phyloP scores from a whole-genome alignment of 2,888 invertebrate species.

The Spilarctia lutea region DNA sequence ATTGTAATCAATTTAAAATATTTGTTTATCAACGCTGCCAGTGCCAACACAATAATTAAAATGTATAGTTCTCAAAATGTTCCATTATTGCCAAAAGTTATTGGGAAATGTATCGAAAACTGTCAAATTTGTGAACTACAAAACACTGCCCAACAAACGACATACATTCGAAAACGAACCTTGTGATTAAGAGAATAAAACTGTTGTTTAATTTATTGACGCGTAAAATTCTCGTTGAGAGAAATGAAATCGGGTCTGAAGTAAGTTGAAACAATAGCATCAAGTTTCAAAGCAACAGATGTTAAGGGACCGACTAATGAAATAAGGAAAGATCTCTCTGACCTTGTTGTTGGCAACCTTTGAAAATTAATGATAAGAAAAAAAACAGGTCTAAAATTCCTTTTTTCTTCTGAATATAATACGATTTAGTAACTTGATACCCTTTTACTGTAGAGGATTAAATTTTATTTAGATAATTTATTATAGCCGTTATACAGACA shows the following conservation, averaged over 20 bases:
- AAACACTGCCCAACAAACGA: constrained; percentile 9
- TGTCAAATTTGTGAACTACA: constrained; percentile 52
- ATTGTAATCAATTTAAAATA: constrained; percentile 20
- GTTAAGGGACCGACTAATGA: constrained; percentile 71
- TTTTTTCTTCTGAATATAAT: constrained; percentile 4
- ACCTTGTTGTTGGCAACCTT: constrained; percentile 22
- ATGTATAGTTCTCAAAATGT: constrained; percentile 54
- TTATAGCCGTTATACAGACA: neutral
- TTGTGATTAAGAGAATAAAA: constrained; percentile 3
- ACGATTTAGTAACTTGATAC: constrained; percentile 10
- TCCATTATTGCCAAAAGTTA: constrained; percentile 53
- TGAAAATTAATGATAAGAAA: constrained; percentile 27
- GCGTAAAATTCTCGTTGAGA: constrained; percentile 9
- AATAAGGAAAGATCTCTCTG: constrained; percentile 58
- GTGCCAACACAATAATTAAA: constrained; percentile 34
- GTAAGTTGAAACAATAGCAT: constrained; percentile 72
- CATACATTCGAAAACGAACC: constrained; percentile 13
- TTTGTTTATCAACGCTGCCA: constrained; percentile 21
- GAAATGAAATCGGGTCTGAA: constrained; percentile 53
- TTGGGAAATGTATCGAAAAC: constrained; percentile 56
- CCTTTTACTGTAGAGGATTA: neutral
- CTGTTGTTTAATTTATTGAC: neutral
- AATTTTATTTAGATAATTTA: constrained; percentile 11
- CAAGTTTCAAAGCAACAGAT: constrained; percentile 77
- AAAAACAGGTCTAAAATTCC: neutral